phyloP scores from a whole-genome alignment of 1,140 invertebrate genomes.

The Orussus abietinus region DNA sequence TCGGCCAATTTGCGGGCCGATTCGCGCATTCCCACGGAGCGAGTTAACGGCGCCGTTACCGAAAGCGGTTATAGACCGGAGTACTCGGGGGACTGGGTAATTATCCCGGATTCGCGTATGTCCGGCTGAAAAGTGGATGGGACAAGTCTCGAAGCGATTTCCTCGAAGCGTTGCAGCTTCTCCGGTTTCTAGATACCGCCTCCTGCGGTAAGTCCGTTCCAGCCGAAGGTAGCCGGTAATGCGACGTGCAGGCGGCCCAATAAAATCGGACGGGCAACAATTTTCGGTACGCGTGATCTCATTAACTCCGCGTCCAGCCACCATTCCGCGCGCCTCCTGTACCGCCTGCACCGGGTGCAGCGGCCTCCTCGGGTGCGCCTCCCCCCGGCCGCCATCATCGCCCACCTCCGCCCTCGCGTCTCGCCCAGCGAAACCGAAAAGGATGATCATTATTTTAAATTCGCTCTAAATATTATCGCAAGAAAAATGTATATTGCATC shows the following conservation, averaged over 20 bases:
- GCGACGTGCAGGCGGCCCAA: slow-evolving; percentile 36
- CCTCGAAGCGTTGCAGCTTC: too few species aligned
- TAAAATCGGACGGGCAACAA: slow-evolving; percentile 48
- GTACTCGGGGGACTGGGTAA: too few species aligned
- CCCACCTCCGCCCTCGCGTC: slow-evolving; percentile 13
- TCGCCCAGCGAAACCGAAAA: slow-evolving; percentile 22
- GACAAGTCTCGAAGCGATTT: too few species aligned
- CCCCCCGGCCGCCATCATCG: slow-evolving; percentile 2
- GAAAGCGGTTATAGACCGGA: too few species aligned
- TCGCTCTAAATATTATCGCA: slow-evolving; percentile 39
- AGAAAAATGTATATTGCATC: slow-evolving; percentile 42
- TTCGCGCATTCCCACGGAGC: too few species aligned
- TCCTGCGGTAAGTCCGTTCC: background rate
- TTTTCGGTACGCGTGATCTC: slow-evolving; percentile 54
- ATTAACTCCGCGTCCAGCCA: slow-evolving; percentile 40
- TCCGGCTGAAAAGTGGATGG: too few species aligned
- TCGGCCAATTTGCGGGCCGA: too few species aligned
- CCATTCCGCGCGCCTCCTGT: slow-evolving; percentile 11
- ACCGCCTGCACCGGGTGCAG: slow-evolving; percentile 1
- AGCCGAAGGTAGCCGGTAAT: too few species aligned
- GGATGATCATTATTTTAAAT: slow-evolving; percentile 44
- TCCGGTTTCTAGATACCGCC: too few species aligned
- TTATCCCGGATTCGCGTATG: too few species aligned
- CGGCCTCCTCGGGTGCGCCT: slow-evolving; percentile 9
- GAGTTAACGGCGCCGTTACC: too few species aligned